Evolutionary conservation across 2,888 invertebrate genomes (phyloP), one percentile per base, ranked within the genome.

Genomic region (Panopea generosa): DNA sequence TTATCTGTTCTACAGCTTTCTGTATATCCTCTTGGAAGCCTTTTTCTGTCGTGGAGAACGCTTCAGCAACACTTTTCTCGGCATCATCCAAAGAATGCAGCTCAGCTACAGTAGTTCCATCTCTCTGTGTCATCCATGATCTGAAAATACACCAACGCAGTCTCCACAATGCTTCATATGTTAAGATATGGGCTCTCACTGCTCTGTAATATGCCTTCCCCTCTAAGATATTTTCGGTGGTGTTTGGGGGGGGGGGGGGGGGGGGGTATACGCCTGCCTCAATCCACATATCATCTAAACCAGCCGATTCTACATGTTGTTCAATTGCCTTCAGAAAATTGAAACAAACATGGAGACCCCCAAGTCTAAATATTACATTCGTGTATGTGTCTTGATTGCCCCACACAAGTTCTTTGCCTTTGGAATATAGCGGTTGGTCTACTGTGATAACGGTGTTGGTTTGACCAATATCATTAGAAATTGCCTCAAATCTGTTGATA

Each of bases 401-500:
- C 69, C 65, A 59, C n/a, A 47, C 49, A 2, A 75, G 50, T 29
- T 65, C 69, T 33, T 55, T 66, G 9, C 49, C 65, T 33, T 38
- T 52, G 43, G 52, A 56, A 27, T 55, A 75, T 38, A 70, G 27
- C 9, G 70, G 60, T 49, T 70, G 75, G 29, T 75, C 75, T 16
- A 22, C 49, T 38, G 71, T 71, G 16, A 76, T 71, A n/a, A 76
- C 68, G n/a, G 67, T 76, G 47, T 56, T 20, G 16, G 45, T 66
- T 24, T 76, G 76, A 1, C 71, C 76, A 47, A 67, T 1, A 43
- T 50, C 22, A 22, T 33, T 33, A n/a, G 43, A 38, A 11, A 76
- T 76, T 27, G 38, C 22, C 2, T 38, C 33, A 52, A 66, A 76
- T 24, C 56, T 33, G 20, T 65, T 45, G 2, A 71, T 67, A 3